Base-by-base conservation (phyloP, 2,888 invertebrate genomes). In the Acanthopleura granulata region DNA sequence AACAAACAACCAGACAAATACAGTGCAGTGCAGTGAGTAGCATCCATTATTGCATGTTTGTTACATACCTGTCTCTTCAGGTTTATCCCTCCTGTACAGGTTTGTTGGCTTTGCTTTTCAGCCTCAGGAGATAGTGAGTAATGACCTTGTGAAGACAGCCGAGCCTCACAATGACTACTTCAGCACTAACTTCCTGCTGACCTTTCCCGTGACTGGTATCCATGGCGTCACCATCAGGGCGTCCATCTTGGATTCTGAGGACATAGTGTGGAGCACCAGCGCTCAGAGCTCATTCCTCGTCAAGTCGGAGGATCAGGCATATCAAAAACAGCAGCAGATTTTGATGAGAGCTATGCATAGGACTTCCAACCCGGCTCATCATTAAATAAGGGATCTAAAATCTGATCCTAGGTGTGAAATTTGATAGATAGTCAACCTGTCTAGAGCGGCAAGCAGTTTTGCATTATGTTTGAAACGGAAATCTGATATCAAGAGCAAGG, bases 101-200 rank as follows among this genome's bases (percentile, higher is more conserved):
- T 9, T 40, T 9, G 40, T 40, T 3, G 40, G 9, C 40, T 40
- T 40, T 40, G 40, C 9, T 6, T 40, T 40, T 40, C 40, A 40
- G 40, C 40, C 40, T 40, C 79, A 82, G 51, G 87, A 87, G 49
- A 76, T 82, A 25, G 84, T 84, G 1, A 83, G 82, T 12, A 88
- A 87, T 80, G 90, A 92, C 0, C 92, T 96, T 74, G 94, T 94
- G 49, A 96, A 97, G 90, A 95, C 94, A 0, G 96, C 97, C 1
- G 93, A 94, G 15, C 97, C 97, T 0, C 96, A 97, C 85, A 94
- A 96, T 49, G 98, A 98, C 89, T 98, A 97, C 92, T 97, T 98
- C 91, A 95, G 96, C 0, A 96, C 96, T 0, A 96, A 96, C 90
- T 97, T 98, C 91, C 92, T 98, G 72, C 92, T 98, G 57, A 93